Base-by-base conservation (phyloP, 92 coral and sea anemone genomes). In the Plumapathes pennacea region DNA sequence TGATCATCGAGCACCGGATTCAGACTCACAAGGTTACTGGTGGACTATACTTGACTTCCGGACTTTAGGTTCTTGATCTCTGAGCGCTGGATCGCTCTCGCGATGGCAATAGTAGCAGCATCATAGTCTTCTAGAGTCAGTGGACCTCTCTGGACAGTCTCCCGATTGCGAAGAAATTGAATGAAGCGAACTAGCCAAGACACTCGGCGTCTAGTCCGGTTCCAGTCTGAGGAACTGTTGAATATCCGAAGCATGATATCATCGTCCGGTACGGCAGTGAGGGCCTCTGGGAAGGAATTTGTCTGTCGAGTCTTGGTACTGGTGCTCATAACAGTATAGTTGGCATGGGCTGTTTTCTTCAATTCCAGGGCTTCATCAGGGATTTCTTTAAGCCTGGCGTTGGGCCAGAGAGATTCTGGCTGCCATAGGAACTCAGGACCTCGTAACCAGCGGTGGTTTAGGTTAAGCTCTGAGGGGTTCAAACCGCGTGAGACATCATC, bases 401-500 rank as follows among this genome's bases (percentile, higher is more conserved):
- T 50, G 17, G 70, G 76, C 84, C 77, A 67, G 10, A 25, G 29
- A 19, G 71, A 43, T 61, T 48, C 57, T 24, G 48, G 39, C 54
- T 52, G 70, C 40, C 46, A 37, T 1, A 60, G 49, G 54, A 77
- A 77, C 26, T 48, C 70, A 8, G 77, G 78, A 24, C 84, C 84
- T 26, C 64, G 8, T 49, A 77, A 26, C 78, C 84, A 60, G 46
- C 78, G 64, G 18, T 74, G 75, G 23, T 59, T 32, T 0, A 14
- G 17, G 21, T 2, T 46, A 14, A 77, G 71, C n/a, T 67, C 57
- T 5, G 57, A 58, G 25, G 77, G 54, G 26, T 51, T 43, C n/a
- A 77, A 37, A 20, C 84, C 77, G 0, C 64, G 46, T 0, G 78
- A 68, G 45, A 50, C 78, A 59, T 77, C 65, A 26, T 77, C 71